Percentiles rank a stretch among this genome's conserved stretches.
Conservation (phyloP, 2,113 vertebrate species). For the Brienomyrus longianalis region DNA sequence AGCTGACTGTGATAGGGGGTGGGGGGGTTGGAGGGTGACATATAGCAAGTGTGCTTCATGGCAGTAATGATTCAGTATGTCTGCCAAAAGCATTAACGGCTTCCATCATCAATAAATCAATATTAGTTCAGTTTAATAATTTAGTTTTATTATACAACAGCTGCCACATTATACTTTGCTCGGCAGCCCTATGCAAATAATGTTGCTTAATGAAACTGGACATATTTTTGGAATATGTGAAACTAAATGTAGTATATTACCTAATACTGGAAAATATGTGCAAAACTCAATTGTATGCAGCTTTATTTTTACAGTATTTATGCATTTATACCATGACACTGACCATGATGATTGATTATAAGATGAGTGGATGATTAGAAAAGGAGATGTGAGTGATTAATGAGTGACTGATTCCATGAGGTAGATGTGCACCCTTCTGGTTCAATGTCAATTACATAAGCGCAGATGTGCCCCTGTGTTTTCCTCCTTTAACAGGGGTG, state of each 20-base stretch:
- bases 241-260: background rate
- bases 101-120: background rate
- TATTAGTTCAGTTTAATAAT: background rate
- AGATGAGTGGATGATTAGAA: background rate
- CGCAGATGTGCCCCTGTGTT: background rate
- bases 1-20: background rate
- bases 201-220: background rate
- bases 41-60: background rate
- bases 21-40: background rate
- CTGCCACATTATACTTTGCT: background rate
- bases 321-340: background rate
- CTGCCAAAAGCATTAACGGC: background rate
- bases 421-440: background rate
- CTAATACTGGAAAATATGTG: background rate
- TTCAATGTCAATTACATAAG: background rate
- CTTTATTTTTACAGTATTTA: background rate
- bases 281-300: background rate
- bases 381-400: background rate
- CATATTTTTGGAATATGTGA: background rate
- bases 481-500: slow-evolving; percentile 62
- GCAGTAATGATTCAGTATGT: background rate
- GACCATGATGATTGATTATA: background rate
- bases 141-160: background rate
- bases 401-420: background rate
- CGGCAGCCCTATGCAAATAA: background rate